Percentiles rank a stretch among this genome's conserved stretches.
These are phyloP conservation scores for Eristalis tenax DNA, from an alignment of 2,888 invertebrate genomes.

Conservation along the genomic window DNA sequence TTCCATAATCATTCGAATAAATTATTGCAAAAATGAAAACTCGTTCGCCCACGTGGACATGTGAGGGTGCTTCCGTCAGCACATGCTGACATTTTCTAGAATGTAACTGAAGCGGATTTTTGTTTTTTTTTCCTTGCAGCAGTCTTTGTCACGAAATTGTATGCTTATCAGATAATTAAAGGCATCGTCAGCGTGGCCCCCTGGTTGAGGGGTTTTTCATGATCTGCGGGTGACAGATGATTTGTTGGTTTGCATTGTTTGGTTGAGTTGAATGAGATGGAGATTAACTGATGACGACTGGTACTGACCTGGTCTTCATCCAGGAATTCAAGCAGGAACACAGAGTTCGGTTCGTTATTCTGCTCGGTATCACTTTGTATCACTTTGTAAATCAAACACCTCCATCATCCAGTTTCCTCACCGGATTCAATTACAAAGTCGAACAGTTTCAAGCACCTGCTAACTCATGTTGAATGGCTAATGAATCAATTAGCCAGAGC, in stretches of 20 bases:
- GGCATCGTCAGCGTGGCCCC: not conserved
- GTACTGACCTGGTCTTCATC: too few species aligned
- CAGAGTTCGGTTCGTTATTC: too few species aligned
- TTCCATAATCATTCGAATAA: not conserved
- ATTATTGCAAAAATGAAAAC: not conserved
- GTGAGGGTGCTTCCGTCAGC: not conserved
- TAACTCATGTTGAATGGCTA: not conserved
- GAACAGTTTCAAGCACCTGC: not conserved
- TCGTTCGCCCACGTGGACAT: not conserved
- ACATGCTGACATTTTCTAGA: not conserved
- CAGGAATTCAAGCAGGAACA: too few species aligned
- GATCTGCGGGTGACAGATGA: not conserved
- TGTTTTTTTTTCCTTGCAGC: not conserved
- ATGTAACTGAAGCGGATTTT: not conserved
- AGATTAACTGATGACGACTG: too few species aligned
- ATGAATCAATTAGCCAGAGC: not conserved
- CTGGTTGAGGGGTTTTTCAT: not conserved
- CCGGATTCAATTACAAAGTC: not conserved
- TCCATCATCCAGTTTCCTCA: not conserved
- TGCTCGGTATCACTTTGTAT: too few species aligned
- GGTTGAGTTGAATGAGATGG: too few species aligned
- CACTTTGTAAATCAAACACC: too few species aligned
- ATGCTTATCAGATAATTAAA: not conserved
- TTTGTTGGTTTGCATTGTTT: too few species aligned
- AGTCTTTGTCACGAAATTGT: not conserved